These are phyloP conservation scores for Chaenogobius annularis DNA, from an alignment of 2,113 vertebrate genomes.

Conservation along the genomic window DNA sequence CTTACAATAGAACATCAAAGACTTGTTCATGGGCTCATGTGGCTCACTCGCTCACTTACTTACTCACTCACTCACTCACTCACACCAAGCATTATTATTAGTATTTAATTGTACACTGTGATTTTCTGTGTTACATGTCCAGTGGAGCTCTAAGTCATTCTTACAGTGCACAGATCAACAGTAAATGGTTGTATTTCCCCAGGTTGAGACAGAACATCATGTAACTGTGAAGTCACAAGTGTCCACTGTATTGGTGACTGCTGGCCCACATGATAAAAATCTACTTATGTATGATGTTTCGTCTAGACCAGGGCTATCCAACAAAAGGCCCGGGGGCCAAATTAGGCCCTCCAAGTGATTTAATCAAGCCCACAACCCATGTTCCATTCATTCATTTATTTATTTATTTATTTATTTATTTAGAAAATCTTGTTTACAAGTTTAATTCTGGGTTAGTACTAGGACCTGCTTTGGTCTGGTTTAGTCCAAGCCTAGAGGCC, in stretches of 20 bases:
- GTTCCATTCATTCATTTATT: too few relatives aligned
- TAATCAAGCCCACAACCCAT: too few relatives aligned
- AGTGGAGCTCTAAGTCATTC: not conserved
- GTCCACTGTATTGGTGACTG: slow-evolving; percentile 17
- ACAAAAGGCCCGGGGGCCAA: too few relatives aligned
- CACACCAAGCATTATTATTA: not conserved
- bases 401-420: too few relatives aligned
- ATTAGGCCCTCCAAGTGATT: too few relatives aligned
- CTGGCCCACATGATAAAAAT: not conserved
- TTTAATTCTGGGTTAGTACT: too few relatives aligned
- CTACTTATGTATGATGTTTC: too few relatives aligned
- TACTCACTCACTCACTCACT: too few relatives aligned
- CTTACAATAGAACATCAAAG: slow-evolving; percentile 73
- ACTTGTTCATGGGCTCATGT: not conserved
- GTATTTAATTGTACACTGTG: not conserved
- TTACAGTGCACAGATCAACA: slow-evolving; percentile 15
- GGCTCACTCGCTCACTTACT: not conserved
- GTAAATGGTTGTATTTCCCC: slow-evolving; percentile 11
- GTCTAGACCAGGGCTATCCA: too few relatives aligned
- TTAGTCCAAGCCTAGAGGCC: too few relatives aligned
- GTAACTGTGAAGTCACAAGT: slow-evolving; percentile 37
- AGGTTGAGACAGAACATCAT: slow-evolving; percentile 43
- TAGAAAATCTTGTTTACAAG: too few relatives aligned
- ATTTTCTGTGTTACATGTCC: not conserved
- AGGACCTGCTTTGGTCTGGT: too few relatives aligned